Percentiles rank a stretch among this genome's conserved stretches.
Conservation (phyloP, 2,888 invertebrate species). For the Gymnosoma rotundatum region DNA sequence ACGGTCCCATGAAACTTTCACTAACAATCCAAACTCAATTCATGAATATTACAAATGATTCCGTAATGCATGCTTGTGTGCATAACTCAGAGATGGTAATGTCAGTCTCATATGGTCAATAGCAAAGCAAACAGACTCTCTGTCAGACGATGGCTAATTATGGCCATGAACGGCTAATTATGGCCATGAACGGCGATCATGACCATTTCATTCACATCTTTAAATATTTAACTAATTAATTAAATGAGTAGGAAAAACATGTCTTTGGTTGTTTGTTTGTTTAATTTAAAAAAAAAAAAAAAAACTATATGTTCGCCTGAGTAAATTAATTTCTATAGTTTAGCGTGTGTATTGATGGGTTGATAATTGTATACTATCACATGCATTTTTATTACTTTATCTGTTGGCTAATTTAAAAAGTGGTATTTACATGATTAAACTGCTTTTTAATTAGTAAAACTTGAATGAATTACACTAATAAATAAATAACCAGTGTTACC, state of each 20-base stretch:
- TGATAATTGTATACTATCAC: slow-evolving; percentile 20
- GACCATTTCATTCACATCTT: slow-evolving; percentile 52
- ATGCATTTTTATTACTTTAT: slow-evolving; percentile 22
- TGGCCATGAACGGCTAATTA: background rate
- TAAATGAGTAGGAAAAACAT: background rate
- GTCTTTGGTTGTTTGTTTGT: background rate
- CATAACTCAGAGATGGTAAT: background rate
- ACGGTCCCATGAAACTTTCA: slow-evolving; percentile 42
- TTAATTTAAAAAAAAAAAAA: slow-evolving; percentile 1
- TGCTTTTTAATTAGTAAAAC: slow-evolving; percentile 35
- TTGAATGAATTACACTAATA: too few species aligned
- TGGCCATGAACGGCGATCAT: slow-evolving; percentile 14
- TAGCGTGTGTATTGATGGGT: slow-evolving; percentile 14
- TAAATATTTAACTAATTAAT: slow-evolving; percentile 52
- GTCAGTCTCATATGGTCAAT: background rate
- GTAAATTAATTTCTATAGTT: slow-evolving; percentile 17
- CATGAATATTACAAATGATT: slow-evolving; percentile 23
- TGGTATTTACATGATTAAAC: slow-evolving; percentile 34
- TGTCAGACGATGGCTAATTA: slow-evolving; percentile 20
- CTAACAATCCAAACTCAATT: slow-evolving; percentile 1
- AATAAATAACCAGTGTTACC: too few species aligned
- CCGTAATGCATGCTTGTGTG: slow-evolving; percentile 2
- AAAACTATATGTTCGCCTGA: slow-evolving; percentile 2
- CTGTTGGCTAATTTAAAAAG: slow-evolving; percentile 23
- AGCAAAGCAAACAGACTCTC: background rate